phyloP scores from a whole-genome alignment of 2,888 invertebrate species.

The Idaea biselata region DNA sequence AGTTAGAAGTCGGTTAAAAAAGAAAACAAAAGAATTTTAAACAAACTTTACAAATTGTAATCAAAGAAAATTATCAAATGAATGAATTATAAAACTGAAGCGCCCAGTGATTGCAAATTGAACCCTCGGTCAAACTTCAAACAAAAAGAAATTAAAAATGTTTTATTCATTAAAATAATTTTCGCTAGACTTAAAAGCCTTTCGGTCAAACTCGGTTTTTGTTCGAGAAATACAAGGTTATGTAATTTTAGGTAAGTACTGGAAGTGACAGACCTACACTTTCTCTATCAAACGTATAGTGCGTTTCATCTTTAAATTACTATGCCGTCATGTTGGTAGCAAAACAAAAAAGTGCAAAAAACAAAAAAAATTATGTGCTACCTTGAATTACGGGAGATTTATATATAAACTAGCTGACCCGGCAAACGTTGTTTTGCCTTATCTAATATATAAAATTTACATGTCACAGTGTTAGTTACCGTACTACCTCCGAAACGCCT shows the following conservation, averaged over 20 bases:
- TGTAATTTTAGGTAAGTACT: constrained; percentile 14
- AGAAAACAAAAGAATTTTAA: not conserved
- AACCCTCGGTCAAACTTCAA: not conserved
- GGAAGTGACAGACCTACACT: constrained; percentile 18
- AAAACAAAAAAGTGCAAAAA: no score
- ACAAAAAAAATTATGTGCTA: no score
- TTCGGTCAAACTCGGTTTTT: constrained; percentile 37
- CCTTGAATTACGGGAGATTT: no score
- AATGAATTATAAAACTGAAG: constrained; percentile 2
- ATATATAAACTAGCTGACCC: no score
- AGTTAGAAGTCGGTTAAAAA: not conserved
- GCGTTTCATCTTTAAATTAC: no score
- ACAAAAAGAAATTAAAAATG: constrained; percentile 36
- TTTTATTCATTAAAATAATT: constrained; percentile 50
- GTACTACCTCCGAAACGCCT: no score
- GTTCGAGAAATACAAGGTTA: constrained; percentile 20
- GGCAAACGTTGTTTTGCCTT: no score
- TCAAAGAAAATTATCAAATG: constrained; percentile 6
- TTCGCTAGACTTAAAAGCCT: constrained; percentile 36
- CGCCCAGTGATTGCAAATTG: constrained; percentile 2
- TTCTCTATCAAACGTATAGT: not conserved
- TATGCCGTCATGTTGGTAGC: no score
- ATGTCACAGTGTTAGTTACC: no score
- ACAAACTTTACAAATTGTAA: not conserved
- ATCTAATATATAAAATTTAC: no score